These are phyloP conservation scores for Saccostrea cuccullata DNA, from an alignment of 1,140 invertebrate species.

Conservation along the genomic window DNA sequence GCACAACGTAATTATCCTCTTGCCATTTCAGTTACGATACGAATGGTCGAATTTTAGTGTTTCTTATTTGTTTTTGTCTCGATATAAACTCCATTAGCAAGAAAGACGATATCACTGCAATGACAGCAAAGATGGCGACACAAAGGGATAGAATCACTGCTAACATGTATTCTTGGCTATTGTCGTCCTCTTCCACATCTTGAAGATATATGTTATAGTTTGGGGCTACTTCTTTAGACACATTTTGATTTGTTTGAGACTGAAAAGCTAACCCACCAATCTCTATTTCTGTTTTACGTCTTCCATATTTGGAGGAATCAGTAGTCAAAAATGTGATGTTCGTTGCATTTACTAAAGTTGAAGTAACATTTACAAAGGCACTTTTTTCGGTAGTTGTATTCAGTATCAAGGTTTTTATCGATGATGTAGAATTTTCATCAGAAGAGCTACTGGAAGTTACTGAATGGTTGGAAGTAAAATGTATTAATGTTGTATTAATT, in stretches of 20 bases:
- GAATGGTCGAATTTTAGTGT: conserved; percentile 56
- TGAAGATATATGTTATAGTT: conserved; percentile 48
- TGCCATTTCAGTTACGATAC: conserved; percentile 31
- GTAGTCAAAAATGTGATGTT: background rate
- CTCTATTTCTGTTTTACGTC: background rate
- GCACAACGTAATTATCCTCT: background rate
- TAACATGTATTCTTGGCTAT: conserved; percentile 47
- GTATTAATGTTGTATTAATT: background rate
- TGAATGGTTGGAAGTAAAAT: background rate
- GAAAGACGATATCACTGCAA: conserved; percentile 53
- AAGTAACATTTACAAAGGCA: conserved; percentile 14
- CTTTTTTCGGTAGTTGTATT: conserved; percentile 15
- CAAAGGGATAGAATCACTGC: conserved; percentile 54
- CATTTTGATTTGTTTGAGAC: background rate
- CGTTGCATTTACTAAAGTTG: background rate
- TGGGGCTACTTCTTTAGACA: background rate
- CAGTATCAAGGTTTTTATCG: background rate
- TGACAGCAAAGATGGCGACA: conserved; percentile 53
- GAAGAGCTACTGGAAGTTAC: background rate
- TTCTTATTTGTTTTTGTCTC: conserved; percentile 49
- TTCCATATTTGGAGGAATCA: background rate
- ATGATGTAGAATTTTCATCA: background rate
- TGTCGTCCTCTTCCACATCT: conserved; percentile 46
- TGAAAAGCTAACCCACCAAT: background rate
- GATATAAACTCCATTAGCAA: conserved; percentile 50